Base-by-base conservation (phyloP, 2,113 vertebrate species). In the Atrichornis clamosus region DNA sequence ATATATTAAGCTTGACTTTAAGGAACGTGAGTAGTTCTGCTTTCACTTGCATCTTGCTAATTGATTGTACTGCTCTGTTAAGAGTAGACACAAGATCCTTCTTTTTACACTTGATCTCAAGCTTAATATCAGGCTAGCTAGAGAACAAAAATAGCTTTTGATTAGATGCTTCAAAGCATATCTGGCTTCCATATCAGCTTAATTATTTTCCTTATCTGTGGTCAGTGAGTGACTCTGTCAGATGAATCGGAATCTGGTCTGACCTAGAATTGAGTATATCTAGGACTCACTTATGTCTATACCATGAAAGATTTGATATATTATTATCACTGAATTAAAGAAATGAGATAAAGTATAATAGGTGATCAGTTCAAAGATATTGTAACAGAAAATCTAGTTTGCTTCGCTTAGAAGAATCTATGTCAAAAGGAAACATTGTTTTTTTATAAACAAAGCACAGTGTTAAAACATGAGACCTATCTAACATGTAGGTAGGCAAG, bases 1-100 rank as follows among this genome's bases (percentile, higher is more conserved):
- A 93, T 93, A 52, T 11, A 49, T 95, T 93, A 93, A 49, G 7
- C 68, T 4, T 87, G 52, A 85, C 37, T 94, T 97, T 90, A 92
- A 87, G 87, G 65, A 63, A 84, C 7, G 6, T 46, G 46, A 84
- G 28, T 42, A 64, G 7, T 89, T 96, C 21, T 75, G 27, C 52
- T 63, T 89, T 81, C 56, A 58, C 26, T 89, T 49, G 5, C 30
- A 77, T 35, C 37, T 87, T 46, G 74, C 56, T 68, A 91, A 94
- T 60, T 87, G 50, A 89, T 92, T 89, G 28, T 85, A 92, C 59
- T 89, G 47, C 53, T 84, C 37, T 56, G 42, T 85, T 89, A 90
- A 74, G 21, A 84, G 10, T 15, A 55, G 76, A 42, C 5, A 4
- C 5, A 46, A 55, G 24, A 85, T 30, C 7, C 53, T 87, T 84